Base-by-base conservation (phyloP, 2,797 vertebrate species). In the Eurystomus glaucurus region DNA sequence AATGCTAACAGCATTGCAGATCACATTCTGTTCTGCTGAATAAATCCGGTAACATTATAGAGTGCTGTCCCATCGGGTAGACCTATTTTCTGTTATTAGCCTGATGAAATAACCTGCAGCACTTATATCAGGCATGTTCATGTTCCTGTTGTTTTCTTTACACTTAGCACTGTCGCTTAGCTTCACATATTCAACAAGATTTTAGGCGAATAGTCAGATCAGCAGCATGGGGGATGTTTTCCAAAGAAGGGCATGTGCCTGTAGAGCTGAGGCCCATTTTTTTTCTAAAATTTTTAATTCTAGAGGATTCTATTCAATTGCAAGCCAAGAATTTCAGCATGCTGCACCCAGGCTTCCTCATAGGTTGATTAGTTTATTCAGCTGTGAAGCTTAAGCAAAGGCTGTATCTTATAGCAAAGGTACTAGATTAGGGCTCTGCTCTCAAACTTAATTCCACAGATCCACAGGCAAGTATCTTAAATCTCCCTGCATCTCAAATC, bases 141-240 rank as follows among this genome's bases (percentile, higher is more conserved):
- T 6, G 15, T 19, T 81, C 86, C 71, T 35, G 3, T n/a, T 50
- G 50, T 17, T 69, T 74, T 26, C 87, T 54, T 79, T 22, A 8
- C 35, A 0, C 15, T 45, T 22, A 9, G 4, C 10, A 45, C 39
- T 2, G 0, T 21, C 0, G 0, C 45, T 80, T 71, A 12, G 81
- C 71, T 60, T 11, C 70, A 60, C 0, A 0, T 2, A 12, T 33
- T 58, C 65, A 20, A 23, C 14, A 46, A 5, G 10, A 2, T 35
- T 62, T 22, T n/a, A 21, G 6, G 57, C 35, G 75, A 80, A 35
- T 19, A 4, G 23, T 16, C 50, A 18, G 68, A 62, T 64, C 51
- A n/a, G 5, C 25, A 0, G 2, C 0, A 0, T 13, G 11, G 62
- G 57, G 35, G 17, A 41, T 50, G 76, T 29, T 74, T 41, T 61